Evolutionary conservation across 2,888 invertebrate species (phyloP), one percentile per base, ranked within the genome.

Genomic region (Caenorhabditis panamensis): DNA sequence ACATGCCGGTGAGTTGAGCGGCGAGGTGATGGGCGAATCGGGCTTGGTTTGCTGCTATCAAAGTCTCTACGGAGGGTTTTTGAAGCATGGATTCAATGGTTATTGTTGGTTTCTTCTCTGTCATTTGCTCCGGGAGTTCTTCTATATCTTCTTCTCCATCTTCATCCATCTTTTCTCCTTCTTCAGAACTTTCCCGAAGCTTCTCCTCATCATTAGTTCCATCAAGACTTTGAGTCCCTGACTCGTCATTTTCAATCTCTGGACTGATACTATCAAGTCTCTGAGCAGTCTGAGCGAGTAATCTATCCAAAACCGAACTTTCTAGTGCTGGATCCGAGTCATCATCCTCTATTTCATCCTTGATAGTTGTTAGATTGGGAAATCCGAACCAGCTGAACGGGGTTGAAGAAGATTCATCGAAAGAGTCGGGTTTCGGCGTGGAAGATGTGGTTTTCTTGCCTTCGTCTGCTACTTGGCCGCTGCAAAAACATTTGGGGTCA

Each of bases 241-340:
- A 84, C 31, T 82, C 84, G 63, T 84, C 84, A 44, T 84, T 84
- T 37, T 82, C 84, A 31, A 84, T 72, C 67, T 79, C 75, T 13
- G 84, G 84, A n/a, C 77, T 77, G n/a, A 75, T 63, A 59, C 83
- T 83, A 18, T 84, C 73, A 44, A 75, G 59, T 61, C 83, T 24
- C 26, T 78, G 78, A 1, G 75, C 62, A 0, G 82, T 79, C 20
- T 71, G 71, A 20, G 84, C 84, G 18, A 84, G 62, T 3, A 84
- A 71, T 54, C 82, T 13, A 49, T 84, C 83, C 24, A 84, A 31
- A 22, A 79, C 79, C 3, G 84, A 78, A 0, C 71, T 59, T 56
- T 80, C 80, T 0, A 80, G 44, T 26, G 75, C 71, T 16, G 66
- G 66, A 61, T 76, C 80, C 20, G 61, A 18, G 8, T 82, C 77